These are phyloP conservation scores for Agonopterix subpropinquella DNA, from an alignment of 2,888 invertebrate species.

Conservation along the genomic window DNA sequence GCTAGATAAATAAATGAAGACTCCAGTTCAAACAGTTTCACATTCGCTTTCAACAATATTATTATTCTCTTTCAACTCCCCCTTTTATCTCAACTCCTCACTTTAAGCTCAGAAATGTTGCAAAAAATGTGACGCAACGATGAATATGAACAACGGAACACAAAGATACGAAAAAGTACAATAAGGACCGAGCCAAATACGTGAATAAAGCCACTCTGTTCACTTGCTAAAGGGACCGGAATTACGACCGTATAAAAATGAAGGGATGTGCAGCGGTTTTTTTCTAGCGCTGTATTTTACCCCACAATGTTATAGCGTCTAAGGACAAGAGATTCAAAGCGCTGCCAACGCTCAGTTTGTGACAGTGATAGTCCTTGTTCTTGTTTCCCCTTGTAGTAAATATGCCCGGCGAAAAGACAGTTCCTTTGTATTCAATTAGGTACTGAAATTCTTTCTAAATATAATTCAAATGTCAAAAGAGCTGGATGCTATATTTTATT, in stretches of 20 bases:
- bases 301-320: not conserved
- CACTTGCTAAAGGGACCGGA: slow-evolving; percentile 33
- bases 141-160: slow-evolving; percentile 36
- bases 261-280: slow-evolving; percentile 16
- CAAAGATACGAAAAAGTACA: slow-evolving; percentile 51
- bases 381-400: slow-evolving; percentile 28
- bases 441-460: no score
- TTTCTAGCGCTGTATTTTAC: not conserved
- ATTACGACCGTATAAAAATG: slow-evolving; percentile 45
- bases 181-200: slow-evolving; percentile 43
- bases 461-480: no score
- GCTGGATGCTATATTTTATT: no score
- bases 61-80: no score
- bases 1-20: no score
- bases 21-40: no score
- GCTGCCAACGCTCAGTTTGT: not conserved
- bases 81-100: slow-evolving; percentile 16
- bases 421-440: no score
- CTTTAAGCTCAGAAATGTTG: slow-evolving; percentile 12
- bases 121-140: slow-evolving; percentile 10
- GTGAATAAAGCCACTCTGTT: slow-evolving; percentile 40
- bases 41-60: no score
- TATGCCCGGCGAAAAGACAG: slow-evolving; percentile 16
- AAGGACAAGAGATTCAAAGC: not conserved
- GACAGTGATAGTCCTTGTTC: slow-evolving; percentile 25